Conservation (phyloP, 2,113 vertebrate genomes). For the Saguinus midas region DNA sequence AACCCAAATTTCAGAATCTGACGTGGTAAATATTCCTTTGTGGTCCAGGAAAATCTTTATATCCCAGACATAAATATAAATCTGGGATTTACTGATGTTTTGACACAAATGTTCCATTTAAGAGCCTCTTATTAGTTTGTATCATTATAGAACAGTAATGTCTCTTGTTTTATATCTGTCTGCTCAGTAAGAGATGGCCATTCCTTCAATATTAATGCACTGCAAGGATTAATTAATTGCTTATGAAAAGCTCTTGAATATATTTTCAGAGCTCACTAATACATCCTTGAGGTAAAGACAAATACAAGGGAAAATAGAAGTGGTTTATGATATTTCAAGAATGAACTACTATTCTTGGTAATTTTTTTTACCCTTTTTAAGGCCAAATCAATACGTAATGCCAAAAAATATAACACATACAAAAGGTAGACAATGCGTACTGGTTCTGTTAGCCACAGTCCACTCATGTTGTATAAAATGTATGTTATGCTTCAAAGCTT, state of each 20-base stretch:
- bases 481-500: not conserved
- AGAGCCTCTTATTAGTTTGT: not conserved
- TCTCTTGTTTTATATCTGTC: not conserved
- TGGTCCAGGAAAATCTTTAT: not conserved
- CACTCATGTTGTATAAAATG: not conserved
- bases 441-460: not conserved
- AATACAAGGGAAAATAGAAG: not conserved
- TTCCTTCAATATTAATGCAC: not conserved
- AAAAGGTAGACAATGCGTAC: not conserved
- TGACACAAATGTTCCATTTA: not conserved
- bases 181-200: not conserved
- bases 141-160: constrained; percentile 14
- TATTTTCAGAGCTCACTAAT: constrained; percentile 30
- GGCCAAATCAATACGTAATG: not conserved
- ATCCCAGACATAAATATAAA: not conserved
- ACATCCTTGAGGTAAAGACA: not conserved
- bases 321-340: constrained; percentile 22
- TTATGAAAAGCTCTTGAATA: constrained; percentile 25
- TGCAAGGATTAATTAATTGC: not conserved
- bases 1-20: not conserved
- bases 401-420: not conserved
- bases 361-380: not conserved
- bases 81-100: not conserved
- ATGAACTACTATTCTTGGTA: not conserved
- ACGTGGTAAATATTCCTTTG: not conserved